Conservation (phyloP, 2,888 invertebrate genomes). For the Cheilosia scutellata region DNA sequence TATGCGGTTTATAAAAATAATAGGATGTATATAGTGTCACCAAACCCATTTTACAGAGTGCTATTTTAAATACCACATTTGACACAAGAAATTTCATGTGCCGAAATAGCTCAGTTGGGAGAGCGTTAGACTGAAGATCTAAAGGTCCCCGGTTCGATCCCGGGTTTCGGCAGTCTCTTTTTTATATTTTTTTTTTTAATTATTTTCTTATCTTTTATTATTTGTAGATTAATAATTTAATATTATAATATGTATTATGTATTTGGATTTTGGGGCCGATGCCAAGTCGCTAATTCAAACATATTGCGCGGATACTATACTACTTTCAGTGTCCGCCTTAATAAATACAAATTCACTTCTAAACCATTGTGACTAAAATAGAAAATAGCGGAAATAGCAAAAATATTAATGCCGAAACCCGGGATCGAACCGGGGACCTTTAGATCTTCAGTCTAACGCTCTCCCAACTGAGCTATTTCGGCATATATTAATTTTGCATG, state of each 20-base stretch:
- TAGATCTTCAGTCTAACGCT: conserved; percentile 84
- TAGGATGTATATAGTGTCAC: too few species aligned
- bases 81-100: conserved; percentile 74
- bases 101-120: conserved; percentile 93
- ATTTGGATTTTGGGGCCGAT: too few species aligned
- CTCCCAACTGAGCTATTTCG: conserved; percentile 84
- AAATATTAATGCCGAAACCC: conserved; percentile 79
- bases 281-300: too few species aligned
- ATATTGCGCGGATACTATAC: too few species aligned
- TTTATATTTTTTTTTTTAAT: conserved; percentile 20
- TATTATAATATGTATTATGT: too few species aligned
- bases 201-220: neutral
- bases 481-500: conserved; percentile 34
- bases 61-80: too few species aligned
- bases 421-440: conserved; percentile 83
- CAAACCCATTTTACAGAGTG: accelerated
- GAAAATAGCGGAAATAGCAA: conserved; percentile 23
- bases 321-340: too few species aligned
- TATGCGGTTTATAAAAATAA: too few species aligned
- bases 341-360: too few species aligned
- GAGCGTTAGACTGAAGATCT: conserved; percentile 92
- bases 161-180: conserved; percentile 87
- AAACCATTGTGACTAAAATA: too few species aligned
- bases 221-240: too few species aligned
- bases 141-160: conserved; percentile 91